These are phyloP conservation scores for Epinephelus fuscoguttatus DNA, from an alignment of 2,113 vertebrate species.

Conservation along the genomic window DNA sequence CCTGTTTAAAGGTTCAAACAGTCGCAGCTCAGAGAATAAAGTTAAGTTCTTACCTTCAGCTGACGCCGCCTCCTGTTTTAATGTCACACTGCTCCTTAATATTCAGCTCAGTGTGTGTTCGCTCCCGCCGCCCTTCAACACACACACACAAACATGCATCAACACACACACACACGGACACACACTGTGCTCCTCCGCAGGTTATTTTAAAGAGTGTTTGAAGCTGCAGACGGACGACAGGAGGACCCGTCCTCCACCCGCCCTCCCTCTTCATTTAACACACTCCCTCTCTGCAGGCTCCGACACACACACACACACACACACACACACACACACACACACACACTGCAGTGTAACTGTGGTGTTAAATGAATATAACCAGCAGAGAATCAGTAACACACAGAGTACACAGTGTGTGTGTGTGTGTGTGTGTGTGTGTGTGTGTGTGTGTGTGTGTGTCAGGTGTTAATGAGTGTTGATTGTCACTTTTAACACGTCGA, in stretches of 20 bases:
- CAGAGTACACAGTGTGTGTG: background rate
- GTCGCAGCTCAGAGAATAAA: too few species aligned
- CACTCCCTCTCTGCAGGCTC: slow-evolving; percentile 12
- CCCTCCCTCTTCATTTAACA: slow-evolving; percentile 16
- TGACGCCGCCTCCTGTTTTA: background rate
- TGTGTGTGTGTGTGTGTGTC: background rate
- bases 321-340: background rate
- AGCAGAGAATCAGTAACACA: background rate
- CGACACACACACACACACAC: too few species aligned
- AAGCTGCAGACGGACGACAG: slow-evolving; percentile 8
- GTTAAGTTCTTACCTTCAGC: background rate
- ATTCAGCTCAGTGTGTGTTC: background rate
- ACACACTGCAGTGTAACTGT: background rate
- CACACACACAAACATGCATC: background rate
- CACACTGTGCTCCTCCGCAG: background rate
- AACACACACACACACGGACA: too few species aligned
- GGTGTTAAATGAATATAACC: slow-evolving; percentile 2
- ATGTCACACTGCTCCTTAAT: background rate
- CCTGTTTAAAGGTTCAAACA: too few species aligned
- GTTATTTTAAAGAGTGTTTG: slow-evolving; percentile 11
- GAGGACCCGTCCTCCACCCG: slow-evolving; percentile 9
- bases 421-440: too few species aligned
- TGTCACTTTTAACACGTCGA: background rate
- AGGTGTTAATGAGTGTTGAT: slow-evolving; percentile 21
- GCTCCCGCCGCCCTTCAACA: background rate